Evolutionary conservation across 2,113 vertebrate species (phyloP), one percentile per base, ranked within the genome.

Genomic region (Pogonocichla stellata): DNA sequence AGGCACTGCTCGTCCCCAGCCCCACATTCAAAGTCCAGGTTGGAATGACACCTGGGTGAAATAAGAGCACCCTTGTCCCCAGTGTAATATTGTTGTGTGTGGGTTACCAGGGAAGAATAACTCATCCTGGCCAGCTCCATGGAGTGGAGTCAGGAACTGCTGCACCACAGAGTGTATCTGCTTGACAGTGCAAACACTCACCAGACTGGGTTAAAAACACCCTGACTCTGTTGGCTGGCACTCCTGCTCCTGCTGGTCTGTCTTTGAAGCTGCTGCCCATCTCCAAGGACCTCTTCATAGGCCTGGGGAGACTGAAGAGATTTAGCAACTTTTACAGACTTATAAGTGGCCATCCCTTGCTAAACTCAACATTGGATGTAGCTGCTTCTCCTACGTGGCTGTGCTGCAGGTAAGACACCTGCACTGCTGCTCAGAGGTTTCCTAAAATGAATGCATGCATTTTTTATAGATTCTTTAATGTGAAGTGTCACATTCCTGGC

Each of bases 391-490:
- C 60, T 12, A 13, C 1, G 0, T 8, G 48, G 42, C 45, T 60
- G n/a, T 70, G 86, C 79, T 6, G 16, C 86, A 80, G 92, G 91
- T 95, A 77, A 92, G 25, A 12, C 70, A 94, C 69, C 81, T 94
- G 69, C 80, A 42, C 47, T 78, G 25, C 15, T 92, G 83, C 73
- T 90, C 77, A 56, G 60, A 80, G 47, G 24, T 75, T 94, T 25
- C 24, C 36, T 83, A 53, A 91, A 96, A 77, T 60, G 7, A 90
- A 85, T 12, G 7, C 4, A 73, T 23, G 45, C n/a, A 51, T 87
- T 88, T 77, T 93, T 80, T 15, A 83, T 42, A 86, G 34, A 56
- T 62, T 74, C 23, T 42, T 70, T 92, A 69, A 85, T 86, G 19
- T 42, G 79, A 65, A 92, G 19, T 95, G 81, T 83, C 88, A 79